These are phyloP conservation scores for Trachelus troglodyta DNA, from an alignment of 2,888 invertebrate species.

Conservation along the genomic window DNA sequence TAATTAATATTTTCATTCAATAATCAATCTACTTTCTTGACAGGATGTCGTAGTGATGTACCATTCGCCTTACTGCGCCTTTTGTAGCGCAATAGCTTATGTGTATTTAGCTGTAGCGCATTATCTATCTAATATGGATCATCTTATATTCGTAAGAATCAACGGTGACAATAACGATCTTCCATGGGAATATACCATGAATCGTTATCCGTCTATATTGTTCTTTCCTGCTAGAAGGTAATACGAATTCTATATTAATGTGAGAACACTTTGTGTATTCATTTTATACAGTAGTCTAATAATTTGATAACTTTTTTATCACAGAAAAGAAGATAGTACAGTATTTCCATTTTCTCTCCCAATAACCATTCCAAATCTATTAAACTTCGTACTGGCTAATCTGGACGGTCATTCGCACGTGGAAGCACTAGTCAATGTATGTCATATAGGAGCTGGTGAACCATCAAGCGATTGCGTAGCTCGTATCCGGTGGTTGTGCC, in stretches of 20 bases:
- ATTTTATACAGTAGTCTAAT: not conserved
- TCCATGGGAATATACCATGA: conserved; percentile 87
- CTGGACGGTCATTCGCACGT: conserved; percentile 66
- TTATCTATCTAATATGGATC: conserved; percentile 69
- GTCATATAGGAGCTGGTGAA: conserved; percentile 53
- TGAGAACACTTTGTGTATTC: not conserved
- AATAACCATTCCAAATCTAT: conserved; percentile 74
- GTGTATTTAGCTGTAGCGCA: conserved; percentile 76
- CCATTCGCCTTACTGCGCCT: conserved; percentile 82
- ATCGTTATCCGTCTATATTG: conserved; percentile 81
- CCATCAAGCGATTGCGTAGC: conserved; percentile 52
- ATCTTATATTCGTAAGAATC: conserved; percentile 74
- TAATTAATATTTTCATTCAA: not conserved
- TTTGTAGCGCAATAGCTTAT: conserved; percentile 78
- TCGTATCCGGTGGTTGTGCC: conserved; percentile 54
- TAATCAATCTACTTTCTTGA: conserved; percentile 39
- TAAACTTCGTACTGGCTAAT: conserved; percentile 80
- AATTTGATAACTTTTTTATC: conserved; percentile 37
- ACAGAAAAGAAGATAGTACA: conserved; percentile 78
- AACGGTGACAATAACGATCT: conserved; percentile 88
- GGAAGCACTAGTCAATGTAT: conserved; percentile 59
- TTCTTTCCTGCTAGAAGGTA: conserved; percentile 82
- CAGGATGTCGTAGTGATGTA: conserved; percentile 83
- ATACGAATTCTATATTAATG: not conserved
- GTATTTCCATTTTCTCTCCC: conserved; percentile 75